Evolutionary conservation across 2,888 invertebrate genomes (phyloP), one percentile per base, ranked within the genome.

Genomic region (Diaphora mendica): DNA sequence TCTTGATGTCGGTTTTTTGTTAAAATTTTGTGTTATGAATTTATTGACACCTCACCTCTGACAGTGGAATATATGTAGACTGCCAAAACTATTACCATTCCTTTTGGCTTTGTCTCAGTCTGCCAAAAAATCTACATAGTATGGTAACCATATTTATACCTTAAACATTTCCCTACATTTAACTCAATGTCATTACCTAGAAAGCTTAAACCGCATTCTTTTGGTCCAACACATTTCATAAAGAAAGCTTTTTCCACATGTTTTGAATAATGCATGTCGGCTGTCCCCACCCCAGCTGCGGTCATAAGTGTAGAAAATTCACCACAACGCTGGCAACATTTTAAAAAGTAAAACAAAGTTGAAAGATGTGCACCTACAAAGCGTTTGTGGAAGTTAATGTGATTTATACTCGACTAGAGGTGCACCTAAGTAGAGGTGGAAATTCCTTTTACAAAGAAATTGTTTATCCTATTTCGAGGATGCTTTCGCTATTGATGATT

Each of bases 231-330:
- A 62, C 67, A 59, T 67, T 68, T 59, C 11, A 48, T 26, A 64
- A 64, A 68, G 55, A 44, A 72, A 51, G 26, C 67, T 20, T 30
- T 68, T 20, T 48, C 62, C 51, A 68, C 72, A 64, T 68, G 51
- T 64, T 64, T 64, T 72, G 72, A 72, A 72, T 72, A n/a, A 68
- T 72, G 72, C 72, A 72, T 72, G 51, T 51, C 55, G 44, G 33
- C n/a, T 68, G 67, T 68, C 39, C 13, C 42, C 62, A 35, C 64
- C 26, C 23, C 72, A 72, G 68, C 64, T 72, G 72, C 17, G 72
- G 68, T 51, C 48, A 39, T 13, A 51, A 62, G 39, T 64, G 42
- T 59, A n/a, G 64, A 59, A 62, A 64, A 71, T 66, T 71, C 65
- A 59, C n/a, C 30, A 44, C 62, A 48, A 64, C 11, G 42, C 9